Evolutionary conservation across 1,140 invertebrate genomes (phyloP).

Genomic region (Eupeodes corollae): DNA sequence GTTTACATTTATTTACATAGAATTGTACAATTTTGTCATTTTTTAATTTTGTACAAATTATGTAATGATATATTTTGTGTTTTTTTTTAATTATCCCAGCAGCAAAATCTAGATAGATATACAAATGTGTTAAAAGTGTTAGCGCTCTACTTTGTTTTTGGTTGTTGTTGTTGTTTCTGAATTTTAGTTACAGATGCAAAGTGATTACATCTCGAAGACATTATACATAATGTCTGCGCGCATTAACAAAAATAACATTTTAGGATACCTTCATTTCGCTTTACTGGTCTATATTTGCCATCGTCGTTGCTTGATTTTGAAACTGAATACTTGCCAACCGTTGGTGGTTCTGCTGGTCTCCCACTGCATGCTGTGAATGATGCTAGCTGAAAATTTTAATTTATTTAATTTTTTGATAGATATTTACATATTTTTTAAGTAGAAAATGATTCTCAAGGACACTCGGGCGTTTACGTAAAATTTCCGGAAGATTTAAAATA

Average conservation of each 20-base stretch:
- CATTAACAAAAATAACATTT: slow-evolving; percentile 10
- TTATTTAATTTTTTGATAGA: no score
- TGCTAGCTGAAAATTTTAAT: no score
- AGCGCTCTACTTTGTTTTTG: not conserved
- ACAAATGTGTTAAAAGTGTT: not conserved
- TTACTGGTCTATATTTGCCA: slow-evolving; percentile 24
- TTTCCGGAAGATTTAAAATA: no score
- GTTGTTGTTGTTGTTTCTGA: not conserved
- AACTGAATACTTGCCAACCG: slow-evolving; percentile 34
- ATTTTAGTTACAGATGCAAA: not conserved
- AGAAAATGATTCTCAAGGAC: no score
- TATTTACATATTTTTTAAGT: no score
- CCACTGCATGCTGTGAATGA: slow-evolving; percentile 9
- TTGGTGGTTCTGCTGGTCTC: slow-evolving; percentile 17
- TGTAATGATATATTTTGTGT: no score
- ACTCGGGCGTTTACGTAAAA: no score
- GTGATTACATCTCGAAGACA: not conserved
- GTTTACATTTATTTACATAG: no score
- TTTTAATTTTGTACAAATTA: no score
- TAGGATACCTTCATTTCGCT: slow-evolving; percentile 31
- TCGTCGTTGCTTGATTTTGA: slow-evolving; percentile 17
- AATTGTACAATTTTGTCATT: no score
- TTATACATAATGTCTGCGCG: not conserved
- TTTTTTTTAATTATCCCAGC: no score
- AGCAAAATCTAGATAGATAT: not conserved